phyloP scores from a whole-genome alignment of 2,113 vertebrate species.

The Cheirogaleus medius region DNA sequence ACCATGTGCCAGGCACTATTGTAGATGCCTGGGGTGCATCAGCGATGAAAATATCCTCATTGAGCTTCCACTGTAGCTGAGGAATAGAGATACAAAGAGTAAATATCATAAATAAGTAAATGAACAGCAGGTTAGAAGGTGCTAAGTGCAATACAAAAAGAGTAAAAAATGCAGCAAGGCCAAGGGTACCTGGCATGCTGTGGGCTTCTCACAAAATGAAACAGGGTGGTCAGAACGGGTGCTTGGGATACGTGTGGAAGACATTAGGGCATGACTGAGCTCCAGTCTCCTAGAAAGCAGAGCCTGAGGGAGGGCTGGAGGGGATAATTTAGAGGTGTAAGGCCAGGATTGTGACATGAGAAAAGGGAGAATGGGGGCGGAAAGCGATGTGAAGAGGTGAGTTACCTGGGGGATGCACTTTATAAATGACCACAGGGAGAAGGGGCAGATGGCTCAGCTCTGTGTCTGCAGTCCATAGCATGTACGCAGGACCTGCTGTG shows the following conservation, averaged over 20 bases:
- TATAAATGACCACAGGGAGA: not conserved
- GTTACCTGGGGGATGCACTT: not conserved
- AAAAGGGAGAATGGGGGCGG: not conserved
- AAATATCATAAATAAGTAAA: not conserved
- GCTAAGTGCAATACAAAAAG: not conserved
- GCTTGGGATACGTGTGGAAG: not conserved
- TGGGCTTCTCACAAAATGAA: not conserved
- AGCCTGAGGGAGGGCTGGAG: not conserved
- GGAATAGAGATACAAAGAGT: not conserved
- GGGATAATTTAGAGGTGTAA: not conserved
- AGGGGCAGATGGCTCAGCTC: too few relatives aligned
- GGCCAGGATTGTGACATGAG: not conserved
- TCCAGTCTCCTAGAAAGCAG: not conserved
- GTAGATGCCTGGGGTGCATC: not conserved
- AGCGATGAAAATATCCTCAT: not conserved
- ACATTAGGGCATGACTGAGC: not conserved
- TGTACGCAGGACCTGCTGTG: not conserved
- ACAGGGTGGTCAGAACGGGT: too few relatives aligned
- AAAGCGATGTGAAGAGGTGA: not conserved
- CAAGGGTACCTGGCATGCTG: too few relatives aligned
- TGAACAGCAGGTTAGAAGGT: not conserved
- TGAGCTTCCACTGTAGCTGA: not conserved
- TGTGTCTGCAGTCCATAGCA: not conserved
- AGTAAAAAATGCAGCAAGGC: too few relatives aligned
- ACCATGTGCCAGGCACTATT: not conserved